Evolutionary conservation across 2,888 invertebrate genomes (phyloP), one percentile per base, ranked within the genome.

Genomic region (Hofmannophila pseudospretella): DNA sequence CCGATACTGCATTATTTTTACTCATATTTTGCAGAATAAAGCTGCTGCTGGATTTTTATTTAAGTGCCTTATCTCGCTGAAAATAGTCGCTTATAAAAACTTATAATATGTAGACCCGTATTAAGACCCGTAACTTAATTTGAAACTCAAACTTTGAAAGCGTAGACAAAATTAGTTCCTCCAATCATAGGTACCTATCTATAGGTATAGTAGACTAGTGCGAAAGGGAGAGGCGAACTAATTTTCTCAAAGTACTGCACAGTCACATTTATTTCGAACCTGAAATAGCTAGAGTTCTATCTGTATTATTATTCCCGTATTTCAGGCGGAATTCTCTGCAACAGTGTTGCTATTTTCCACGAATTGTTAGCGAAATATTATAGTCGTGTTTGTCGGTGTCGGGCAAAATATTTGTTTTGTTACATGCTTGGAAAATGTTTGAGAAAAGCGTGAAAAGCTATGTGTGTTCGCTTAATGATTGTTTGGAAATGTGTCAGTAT

Each of bases 271-370:
- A 44, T 38, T 44, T 40, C 9, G 32, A 27, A 36, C 16, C 30
- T 38, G 37, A 26, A 41, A 36, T 38, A n/a, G n/a, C n/a, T n/a
- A 36, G 29, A 38, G 22, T 12, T 31, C 16, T 20, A 22, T 39
- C 34, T 32, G 35, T n/a, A 22, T 5, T 7, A 7, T n/a, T n/a
- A 36, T 35, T 36, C 40, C 29, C 36, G 5, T 27, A 27, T 38
- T 34, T 27, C 34, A 38, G 36, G 31, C 20, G 33, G 44, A 45
- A 47, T 48, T 45, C 47, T 47, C 23, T 36, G 54, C 65, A 57
- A 74, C 70, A 71, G 61, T 62, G 71, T 73, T 50, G 42, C 53
- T 64, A 61, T 67, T 69, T 68, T 64, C 60, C 41, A 38, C 47
- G 45, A 51, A 51, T 54, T 45, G 51, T 38, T 47, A 46, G 47